A percentile compares a stretch with the other conserved stretches of the same genome.
These are phyloP conservation scores for Conistra vaccinii DNA, from an alignment of 2,888 invertebrate species.

Conservation along the genomic window DNA sequence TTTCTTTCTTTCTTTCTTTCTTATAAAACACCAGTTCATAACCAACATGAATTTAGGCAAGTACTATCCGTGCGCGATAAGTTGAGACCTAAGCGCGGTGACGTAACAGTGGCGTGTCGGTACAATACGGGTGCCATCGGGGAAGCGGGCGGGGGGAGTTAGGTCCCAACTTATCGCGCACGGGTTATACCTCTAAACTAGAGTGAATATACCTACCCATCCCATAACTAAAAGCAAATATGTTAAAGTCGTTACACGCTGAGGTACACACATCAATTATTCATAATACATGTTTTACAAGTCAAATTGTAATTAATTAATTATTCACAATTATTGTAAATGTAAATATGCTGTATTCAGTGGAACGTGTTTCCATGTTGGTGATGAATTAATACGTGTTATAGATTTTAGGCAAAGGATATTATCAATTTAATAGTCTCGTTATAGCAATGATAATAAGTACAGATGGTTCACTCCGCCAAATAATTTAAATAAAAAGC, in stretches of 20 bases:
- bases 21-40: background rate
- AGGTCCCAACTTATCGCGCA: too few relatives aligned
- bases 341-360: constrained; percentile 23
- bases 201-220: background rate
- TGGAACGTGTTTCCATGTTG: constrained; percentile 7
- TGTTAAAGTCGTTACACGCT: constrained; percentile 17
- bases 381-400: background rate
- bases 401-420: background rate
- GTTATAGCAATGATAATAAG: too few relatives aligned
- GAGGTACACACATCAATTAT: constrained; percentile 43
- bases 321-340: constrained; percentile 44
- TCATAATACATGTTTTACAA: constrained; percentile 55
- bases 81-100: too few relatives aligned
- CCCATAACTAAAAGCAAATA: constrained; percentile 16
- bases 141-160: too few relatives aligned
- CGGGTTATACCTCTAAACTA: background rate
- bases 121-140: too few relatives aligned
- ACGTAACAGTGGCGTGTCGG: too few relatives aligned
- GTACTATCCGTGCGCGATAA: too few relatives aligned
- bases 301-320: constrained; percentile 48
- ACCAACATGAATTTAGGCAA: background rate
- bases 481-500: too few relatives aligned
- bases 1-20: too few relatives aligned
- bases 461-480: too few relatives aligned
- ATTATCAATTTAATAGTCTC: background rate